Conservation (phyloP, 2,113 vertebrate genomes). For the Rousettus leschenaultii region DNA sequence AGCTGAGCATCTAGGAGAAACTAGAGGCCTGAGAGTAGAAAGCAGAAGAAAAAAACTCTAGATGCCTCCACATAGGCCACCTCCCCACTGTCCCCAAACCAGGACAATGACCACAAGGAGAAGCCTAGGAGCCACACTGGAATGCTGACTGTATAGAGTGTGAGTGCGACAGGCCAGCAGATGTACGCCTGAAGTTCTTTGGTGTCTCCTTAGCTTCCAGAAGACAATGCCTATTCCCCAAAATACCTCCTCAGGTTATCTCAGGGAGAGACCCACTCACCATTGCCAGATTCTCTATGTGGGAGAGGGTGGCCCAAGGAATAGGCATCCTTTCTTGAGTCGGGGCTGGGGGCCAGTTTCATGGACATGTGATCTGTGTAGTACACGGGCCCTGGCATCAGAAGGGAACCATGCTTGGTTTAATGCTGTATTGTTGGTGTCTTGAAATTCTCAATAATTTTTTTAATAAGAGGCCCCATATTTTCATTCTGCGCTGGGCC, state of each 20-base stretch:
- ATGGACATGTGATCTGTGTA: neutral
- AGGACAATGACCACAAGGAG: neutral
- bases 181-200: neutral
- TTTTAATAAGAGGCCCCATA: neutral
- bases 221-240: constrained; percentile 73
- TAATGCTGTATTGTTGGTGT: neutral
- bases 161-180: neutral
- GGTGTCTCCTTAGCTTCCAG: constrained; percentile 33
- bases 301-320: neutral
- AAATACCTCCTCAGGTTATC: constrained; percentile 76
- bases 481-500: neutral
- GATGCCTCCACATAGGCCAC: neutral
- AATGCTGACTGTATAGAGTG: neutral
- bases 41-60: neutral
- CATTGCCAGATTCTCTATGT: neutral
- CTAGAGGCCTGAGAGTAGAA: neutral
- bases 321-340: neutral
- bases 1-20: constrained; percentile 54
- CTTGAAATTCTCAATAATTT: neutral
- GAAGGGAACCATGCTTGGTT: neutral
- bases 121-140: neutral
- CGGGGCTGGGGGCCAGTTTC: neutral
- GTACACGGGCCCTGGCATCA: neutral
- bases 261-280: constrained; percentile 34
- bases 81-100: neutral